Percentiles rank a stretch among this genome's conserved stretches.
Evolutionary conservation across 2,797 vertebrate species (phyloP).

Genomic region (Premnoplex brunnescens): DNA sequence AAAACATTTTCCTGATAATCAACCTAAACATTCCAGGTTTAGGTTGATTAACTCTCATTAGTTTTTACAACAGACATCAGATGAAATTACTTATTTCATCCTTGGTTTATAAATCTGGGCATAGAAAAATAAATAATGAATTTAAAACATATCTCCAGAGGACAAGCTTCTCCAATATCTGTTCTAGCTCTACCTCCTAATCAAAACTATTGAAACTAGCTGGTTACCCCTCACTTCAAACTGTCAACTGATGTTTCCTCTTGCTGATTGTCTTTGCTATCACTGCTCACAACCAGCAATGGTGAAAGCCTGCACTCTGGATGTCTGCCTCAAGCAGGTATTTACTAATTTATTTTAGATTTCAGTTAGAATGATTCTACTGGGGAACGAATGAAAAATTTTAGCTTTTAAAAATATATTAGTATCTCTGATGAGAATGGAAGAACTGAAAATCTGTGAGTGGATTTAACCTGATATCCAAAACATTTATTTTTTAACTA

Average conservation of each 20-base stretch:
- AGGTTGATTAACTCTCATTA: not conserved
- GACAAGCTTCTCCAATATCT: not conserved
- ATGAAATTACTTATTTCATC: not conserved
- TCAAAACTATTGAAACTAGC: not conserved
- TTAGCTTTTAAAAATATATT: not conserved
- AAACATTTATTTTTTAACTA: not conserved
- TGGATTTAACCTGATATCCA: not conserved
- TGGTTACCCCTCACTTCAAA: not conserved
- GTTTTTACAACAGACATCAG: not conserved
- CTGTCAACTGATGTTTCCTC: not conserved
- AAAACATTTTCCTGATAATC: not conserved
- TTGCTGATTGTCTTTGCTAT: not conserved
- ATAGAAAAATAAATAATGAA: not conserved
- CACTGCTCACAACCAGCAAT: not conserved
- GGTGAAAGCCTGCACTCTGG: not conserved
- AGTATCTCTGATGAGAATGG: not conserved
- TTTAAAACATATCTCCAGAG: not conserved
- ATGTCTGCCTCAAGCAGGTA: not conserved
- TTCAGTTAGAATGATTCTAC: not conserved
- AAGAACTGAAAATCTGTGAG: not conserved
- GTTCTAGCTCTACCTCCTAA: not conserved
- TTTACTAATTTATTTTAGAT: conserved; percentile 6
- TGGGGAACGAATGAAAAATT: not conserved
- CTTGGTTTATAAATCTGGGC: not conserved
- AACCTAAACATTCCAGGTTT: not conserved